Evolutionary conservation across 2,888 invertebrate species (phyloP).

Genomic region (Dolichomitus sp.): DNA sequence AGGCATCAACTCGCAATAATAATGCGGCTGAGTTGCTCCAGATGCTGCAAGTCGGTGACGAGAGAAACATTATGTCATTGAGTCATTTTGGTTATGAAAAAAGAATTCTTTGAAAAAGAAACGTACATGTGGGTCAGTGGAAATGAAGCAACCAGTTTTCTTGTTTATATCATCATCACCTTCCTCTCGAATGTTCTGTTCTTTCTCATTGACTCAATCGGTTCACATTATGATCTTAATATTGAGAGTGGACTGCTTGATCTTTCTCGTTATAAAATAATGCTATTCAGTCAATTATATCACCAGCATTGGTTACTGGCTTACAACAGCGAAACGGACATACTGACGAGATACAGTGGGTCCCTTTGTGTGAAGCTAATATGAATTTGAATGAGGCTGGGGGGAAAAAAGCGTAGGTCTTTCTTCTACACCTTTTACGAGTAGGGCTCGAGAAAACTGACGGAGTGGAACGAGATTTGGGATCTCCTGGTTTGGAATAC

Average conservation of each 20-base stretch:
- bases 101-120: conserved; percentile 4
- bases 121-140: conserved; percentile 15
- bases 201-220: background rate
- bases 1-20: conserved; percentile 12
- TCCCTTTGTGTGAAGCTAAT: conserved; percentile 58
- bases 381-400: conserved; percentile 47
- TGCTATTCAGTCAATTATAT: conserved; percentile 53
- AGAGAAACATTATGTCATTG: conserved; percentile 25
- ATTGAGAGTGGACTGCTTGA: background rate
- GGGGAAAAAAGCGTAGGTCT: conserved; percentile 45
- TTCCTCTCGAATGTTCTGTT: background rate
- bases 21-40: conserved; percentile 25
- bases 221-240: conserved; percentile 18
- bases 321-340: background rate
- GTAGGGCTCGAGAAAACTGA: conserved; percentile 49
- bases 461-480: conserved; percentile 58
- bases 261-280: conserved; percentile 40
- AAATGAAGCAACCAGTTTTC: conserved; percentile 17
- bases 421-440: conserved; percentile 35
- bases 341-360: conserved; percentile 43
- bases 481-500: conserved; percentile 52
- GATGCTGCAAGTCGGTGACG: conserved; percentile 18
- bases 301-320: conserved; percentile 7
- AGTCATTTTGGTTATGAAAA: background rate
- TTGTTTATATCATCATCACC: background rate